A percentile compares a stretch with the other conserved stretches of the same genome.
These are phyloP conservation scores for Enteromius anoplus DNA, from an alignment of 2,797 vertebrate genomes.

Conservation along the genomic window DNA sequence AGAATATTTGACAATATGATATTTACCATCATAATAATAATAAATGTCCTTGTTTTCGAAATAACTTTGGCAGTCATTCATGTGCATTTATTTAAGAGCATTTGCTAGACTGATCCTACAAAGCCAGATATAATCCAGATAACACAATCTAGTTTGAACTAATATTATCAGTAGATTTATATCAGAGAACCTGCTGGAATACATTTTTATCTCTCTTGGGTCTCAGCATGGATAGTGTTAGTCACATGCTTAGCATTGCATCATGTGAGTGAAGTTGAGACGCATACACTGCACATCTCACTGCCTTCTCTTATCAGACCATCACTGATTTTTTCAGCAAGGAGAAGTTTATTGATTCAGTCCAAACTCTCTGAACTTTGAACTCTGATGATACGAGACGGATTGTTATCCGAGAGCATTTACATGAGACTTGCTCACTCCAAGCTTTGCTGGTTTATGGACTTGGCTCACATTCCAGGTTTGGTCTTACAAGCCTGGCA, in stretches of 20 bases:
- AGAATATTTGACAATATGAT: background rate
- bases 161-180: conserved; percentile 36
- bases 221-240: background rate
- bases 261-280: conserved; percentile 16
- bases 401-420: conserved; percentile 28
- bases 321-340: conserved; percentile 2
- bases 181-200: background rate
- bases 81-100: background rate
- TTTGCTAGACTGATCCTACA: background rate
- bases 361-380: conserved; percentile 56
- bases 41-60: background rate
- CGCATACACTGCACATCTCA: conserved; percentile 3
- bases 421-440: conserved; percentile 7
- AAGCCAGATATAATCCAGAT: background rate
- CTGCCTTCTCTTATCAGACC: conserved; percentile 30
- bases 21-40: background rate
- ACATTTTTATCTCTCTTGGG: conserved; percentile 1
- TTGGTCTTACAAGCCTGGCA: background rate
- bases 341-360: conserved; percentile 56
- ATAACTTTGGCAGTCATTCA: background rate
- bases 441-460: conserved; percentile 17
- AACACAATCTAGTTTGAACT: background rate
- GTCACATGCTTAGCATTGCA: conserved; percentile 29
- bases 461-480: conserved; percentile 2
- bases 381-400: conserved; percentile 24